A percentile compares a stretch with the other conserved stretches of the same genome.
These are phyloP conservation scores for Stenoptilia bipunctidactyla DNA, from an alignment of 2,888 invertebrate species.

Conservation along the genomic window DNA sequence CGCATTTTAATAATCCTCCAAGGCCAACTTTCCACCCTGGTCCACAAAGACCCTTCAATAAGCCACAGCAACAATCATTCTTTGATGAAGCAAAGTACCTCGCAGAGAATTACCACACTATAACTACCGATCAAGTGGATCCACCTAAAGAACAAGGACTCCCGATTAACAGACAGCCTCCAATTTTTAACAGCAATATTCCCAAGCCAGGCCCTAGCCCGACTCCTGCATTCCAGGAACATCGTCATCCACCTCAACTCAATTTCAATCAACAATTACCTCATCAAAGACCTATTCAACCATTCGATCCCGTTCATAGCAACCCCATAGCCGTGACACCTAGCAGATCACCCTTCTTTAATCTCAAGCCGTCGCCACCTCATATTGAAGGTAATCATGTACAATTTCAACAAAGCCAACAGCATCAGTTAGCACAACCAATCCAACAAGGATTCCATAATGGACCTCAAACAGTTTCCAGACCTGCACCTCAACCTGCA, in stretches of 20 bases:
- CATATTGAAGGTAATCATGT: slow-evolving; percentile 49
- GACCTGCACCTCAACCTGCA: slow-evolving; percentile 40
- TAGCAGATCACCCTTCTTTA: slow-evolving; percentile 51
- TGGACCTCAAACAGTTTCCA: slow-evolving; percentile 38
- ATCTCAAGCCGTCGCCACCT: slow-evolving; percentile 58
- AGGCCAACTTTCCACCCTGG: slow-evolving; percentile 58
- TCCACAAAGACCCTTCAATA: slow-evolving; percentile 66
- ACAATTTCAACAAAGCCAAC: slow-evolving; percentile 41
- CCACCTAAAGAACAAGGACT: slow-evolving; percentile 49
- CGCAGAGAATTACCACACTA: slow-evolving; percentile 67
- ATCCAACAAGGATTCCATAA: slow-evolving; percentile 61
- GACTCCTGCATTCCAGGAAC: slow-evolving; percentile 41
- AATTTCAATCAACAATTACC: slow-evolving; percentile 60
- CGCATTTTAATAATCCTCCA: slow-evolving; percentile 52
- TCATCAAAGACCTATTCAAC: slow-evolving; percentile 49
- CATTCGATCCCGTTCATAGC: slow-evolving; percentile 48
- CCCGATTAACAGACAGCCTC: slow-evolving; percentile 36
- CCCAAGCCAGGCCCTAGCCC: slow-evolving; percentile 43
- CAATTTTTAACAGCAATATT: slow-evolving; percentile 33
- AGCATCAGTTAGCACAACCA: slow-evolving; percentile 37
- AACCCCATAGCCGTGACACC: slow-evolving; percentile 42
- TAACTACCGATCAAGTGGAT: slow-evolving; percentile 59
- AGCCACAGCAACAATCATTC: slow-evolving; percentile 40
- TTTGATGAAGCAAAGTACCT: slow-evolving; percentile 65
- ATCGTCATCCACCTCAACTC: slow-evolving; percentile 37